phyloP scores from a whole-genome alignment of 2,888 invertebrate species.

The Galerucella nymphaeae region DNA sequence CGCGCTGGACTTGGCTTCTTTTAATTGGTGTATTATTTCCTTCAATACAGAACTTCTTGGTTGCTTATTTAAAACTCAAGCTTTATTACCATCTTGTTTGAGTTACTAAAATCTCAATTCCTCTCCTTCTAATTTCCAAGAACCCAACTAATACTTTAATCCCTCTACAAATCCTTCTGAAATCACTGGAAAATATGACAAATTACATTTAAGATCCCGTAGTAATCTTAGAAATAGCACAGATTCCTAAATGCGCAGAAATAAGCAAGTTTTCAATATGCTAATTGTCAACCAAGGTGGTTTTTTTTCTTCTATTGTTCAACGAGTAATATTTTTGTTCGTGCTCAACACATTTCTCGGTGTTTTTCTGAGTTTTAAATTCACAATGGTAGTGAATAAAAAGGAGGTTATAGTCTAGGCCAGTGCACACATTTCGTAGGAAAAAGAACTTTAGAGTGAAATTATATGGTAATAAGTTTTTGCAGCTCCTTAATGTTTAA shows the following conservation, averaged over 20 bases:
- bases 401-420: neutral
- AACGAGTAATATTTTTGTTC: neutral
- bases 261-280: slow-evolving; percentile 1
- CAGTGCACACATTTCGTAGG: neutral
- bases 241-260: neutral
- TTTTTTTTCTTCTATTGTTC: slow-evolving; percentile 8
- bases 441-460: neutral
- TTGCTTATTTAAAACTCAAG: too few species aligned
- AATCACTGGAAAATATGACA: neutral
- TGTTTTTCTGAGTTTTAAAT: neutral
- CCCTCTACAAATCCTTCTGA: neutral
- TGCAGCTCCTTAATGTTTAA: too few species aligned
- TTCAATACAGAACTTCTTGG: too few species aligned
- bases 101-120: neutral
- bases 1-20: too few species aligned
- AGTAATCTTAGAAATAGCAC: neutral
- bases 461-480: too few species aligned
- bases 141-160: neutral
- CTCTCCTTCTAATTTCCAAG: neutral
- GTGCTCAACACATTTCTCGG: slow-evolving; percentile 6
- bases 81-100: neutral
- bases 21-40: too few species aligned
- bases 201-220: neutral
- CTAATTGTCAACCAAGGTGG: slow-evolving; percentile 4
- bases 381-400: neutral